phyloP scores from a whole-genome alignment of 2,113 vertebrate genomes.

The Coreoperca whiteheadi region DNA sequence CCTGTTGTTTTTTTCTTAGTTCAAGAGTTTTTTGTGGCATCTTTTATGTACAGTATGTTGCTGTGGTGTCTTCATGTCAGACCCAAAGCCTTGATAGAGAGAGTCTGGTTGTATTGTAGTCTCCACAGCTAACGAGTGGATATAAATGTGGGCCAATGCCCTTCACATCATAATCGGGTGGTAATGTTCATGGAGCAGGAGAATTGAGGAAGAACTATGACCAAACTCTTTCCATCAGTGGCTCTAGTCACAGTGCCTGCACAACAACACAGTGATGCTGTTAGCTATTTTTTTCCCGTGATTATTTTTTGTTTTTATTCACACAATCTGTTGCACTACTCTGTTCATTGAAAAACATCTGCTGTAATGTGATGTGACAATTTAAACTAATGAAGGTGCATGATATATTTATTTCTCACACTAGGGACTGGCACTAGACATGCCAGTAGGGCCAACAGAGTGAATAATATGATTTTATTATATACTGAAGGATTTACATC shows the following conservation, averaged over 20 bases:
- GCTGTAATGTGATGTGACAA: constrained; percentile 10
- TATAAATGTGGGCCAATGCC: not conserved
- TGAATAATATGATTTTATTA: not conserved
- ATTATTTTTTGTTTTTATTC: constrained; percentile 23
- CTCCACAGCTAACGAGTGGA: not conserved
- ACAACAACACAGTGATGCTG: constrained; percentile 31
- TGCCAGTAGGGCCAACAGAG: not conserved
- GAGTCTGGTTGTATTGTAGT: constrained; percentile 54
- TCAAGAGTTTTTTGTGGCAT: constrained; percentile 24
- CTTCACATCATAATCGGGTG: not conserved
- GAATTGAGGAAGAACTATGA: constrained; percentile 3
- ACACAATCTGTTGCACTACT: constrained; percentile 29
- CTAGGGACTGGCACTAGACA: not conserved
- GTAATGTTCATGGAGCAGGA: not conserved
- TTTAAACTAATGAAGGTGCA: constrained; percentile 7
- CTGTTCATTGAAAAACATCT: constrained; percentile 9
- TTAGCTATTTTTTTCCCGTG: constrained; percentile 7
- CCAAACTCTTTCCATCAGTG: constrained; percentile 66
- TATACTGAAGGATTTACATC: not conserved
- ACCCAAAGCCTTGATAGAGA: constrained; percentile 51
- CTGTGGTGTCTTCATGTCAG: constrained; percentile 49
- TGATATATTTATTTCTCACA: constrained; percentile 20
- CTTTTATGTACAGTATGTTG: constrained; percentile 36
- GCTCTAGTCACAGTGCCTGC: constrained; percentile 30
- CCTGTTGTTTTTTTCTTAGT: constrained; percentile 1